These are phyloP conservation scores for Caenorhabditis briggsae DNA, from an alignment of 1,140 invertebrate genomes.

Conservation along the genomic window DNA sequence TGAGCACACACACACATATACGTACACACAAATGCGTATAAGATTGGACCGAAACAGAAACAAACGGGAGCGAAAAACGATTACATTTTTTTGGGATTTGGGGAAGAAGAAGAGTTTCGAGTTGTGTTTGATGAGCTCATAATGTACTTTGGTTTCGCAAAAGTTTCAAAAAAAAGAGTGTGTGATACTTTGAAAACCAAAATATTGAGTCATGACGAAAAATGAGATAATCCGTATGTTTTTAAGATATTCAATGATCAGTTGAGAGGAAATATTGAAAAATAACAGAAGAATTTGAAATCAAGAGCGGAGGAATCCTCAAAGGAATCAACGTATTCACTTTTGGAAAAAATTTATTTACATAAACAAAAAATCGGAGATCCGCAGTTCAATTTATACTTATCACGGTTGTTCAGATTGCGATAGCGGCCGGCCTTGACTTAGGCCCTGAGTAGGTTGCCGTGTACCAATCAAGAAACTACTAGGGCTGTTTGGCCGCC, in stretches of 20 bases:
- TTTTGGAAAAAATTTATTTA: background rate
- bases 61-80: constrained; percentile 22
- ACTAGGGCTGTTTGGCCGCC: too few relatives aligned
- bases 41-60: background rate
- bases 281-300: constrained; percentile 8
- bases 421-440: too few relatives aligned
- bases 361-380: constrained; percentile 3
- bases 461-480: too few relatives aligned
- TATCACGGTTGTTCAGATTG: background rate
- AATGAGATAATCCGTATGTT: background rate
- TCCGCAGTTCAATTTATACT: background rate
- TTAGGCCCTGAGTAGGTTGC: too few relatives aligned
- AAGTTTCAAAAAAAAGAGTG: background rate
- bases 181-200: background rate
- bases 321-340: background rate
- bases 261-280: background rate
- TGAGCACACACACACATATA: constrained; percentile 9
- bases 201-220: constrained; percentile 13
- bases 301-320: background rate
- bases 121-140: background rate
- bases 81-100: constrained; percentile 28
- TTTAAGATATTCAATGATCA: background rate
- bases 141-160: background rate
- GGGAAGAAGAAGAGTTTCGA: background rate
- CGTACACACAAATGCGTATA: background rate